phyloP scores from a whole-genome alignment of 2,888 invertebrate species.

The Ennomos quercinarius region DNA sequence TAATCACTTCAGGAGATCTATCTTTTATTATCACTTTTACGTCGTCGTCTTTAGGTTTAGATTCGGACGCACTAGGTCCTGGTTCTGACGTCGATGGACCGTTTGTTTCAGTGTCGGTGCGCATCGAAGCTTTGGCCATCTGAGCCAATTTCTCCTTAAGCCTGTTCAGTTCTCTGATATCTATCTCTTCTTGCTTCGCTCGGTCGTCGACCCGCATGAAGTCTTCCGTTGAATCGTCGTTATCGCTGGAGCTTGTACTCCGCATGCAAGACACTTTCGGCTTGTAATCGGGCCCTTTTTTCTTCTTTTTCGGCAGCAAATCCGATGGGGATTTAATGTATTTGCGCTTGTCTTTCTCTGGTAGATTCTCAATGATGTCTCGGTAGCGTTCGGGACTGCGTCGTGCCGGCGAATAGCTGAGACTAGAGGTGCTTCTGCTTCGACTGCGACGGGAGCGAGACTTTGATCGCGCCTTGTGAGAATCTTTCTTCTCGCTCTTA shows the following conservation, averaged over 20 bases:
- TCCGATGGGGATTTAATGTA: slow-evolving; percentile 77
- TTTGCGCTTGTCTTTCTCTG: slow-evolving; percentile 83
- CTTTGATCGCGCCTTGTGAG: slow-evolving; percentile 54
- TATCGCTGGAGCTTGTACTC: slow-evolving; percentile 85
- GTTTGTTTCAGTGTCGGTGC: slow-evolving; percentile 50
- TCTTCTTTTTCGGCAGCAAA: slow-evolving; percentile 64
- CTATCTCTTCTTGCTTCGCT: slow-evolving; percentile 84
- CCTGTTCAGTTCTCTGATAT: slow-evolving; percentile 87
- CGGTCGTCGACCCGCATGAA: slow-evolving; percentile 80
- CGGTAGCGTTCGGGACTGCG: slow-evolving; percentile 89
- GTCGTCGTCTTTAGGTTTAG: slow-evolving; percentile 18
- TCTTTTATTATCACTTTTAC: slow-evolving; percentile 31
- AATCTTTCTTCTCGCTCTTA: slow-evolving; percentile 49
- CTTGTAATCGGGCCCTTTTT: slow-evolving; percentile 55
- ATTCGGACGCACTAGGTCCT: slow-evolving; percentile 12
- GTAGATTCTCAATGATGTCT: slow-evolving; percentile 86
- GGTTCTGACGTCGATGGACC: slow-evolving; percentile 59
- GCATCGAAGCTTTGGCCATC: slow-evolving; percentile 88
- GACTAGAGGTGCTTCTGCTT: slow-evolving; percentile 82
- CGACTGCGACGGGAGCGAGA: slow-evolving; percentile 67
- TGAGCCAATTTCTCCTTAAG: slow-evolving; percentile 88
- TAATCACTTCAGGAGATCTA: slow-evolving; percentile 16
- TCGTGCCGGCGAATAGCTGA: slow-evolving; percentile 89
- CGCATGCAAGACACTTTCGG: slow-evolving; percentile 83
- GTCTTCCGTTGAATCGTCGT: slow-evolving; percentile 84